Conservation (phyloP, 2,888 invertebrate species). For the Tipula vernalis region DNA sequence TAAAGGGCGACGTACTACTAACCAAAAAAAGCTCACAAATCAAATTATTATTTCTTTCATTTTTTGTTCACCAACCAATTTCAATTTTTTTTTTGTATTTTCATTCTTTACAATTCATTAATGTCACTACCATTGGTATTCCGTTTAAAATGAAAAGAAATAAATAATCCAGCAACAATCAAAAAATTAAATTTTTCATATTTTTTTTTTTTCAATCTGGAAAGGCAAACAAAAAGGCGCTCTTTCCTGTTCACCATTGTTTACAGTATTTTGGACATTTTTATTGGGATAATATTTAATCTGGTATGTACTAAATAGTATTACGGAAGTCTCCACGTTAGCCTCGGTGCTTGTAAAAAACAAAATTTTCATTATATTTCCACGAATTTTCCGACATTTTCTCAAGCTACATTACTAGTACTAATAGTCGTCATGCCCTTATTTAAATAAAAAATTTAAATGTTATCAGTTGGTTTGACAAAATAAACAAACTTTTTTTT, state of each 20-base stretch:
- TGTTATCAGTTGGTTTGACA: background rate
- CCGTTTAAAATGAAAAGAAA: background rate
- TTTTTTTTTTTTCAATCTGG: background rate
- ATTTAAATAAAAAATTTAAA: no score
- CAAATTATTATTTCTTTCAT: background rate
- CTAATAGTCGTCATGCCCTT: no score
- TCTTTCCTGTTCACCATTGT: background rate
- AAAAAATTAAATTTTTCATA: background rate
- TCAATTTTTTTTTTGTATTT: background rate
- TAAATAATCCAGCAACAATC: background rate
- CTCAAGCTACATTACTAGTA: no score
- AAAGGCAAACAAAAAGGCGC: background rate
- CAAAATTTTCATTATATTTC: no score
- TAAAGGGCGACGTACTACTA: background rate
- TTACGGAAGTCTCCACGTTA: background rate
- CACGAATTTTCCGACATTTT: no score
- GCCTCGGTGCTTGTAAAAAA: no score
- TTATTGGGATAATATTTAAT: no score
- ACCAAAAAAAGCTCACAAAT: background rate
- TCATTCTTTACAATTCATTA: background rate
- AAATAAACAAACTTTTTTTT: background rate
- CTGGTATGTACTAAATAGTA: background rate
- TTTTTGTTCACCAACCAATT: background rate
- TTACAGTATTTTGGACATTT: background rate
- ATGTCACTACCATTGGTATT: background rate